A percentile compares a stretch with the other conserved stretches of the same genome.
Evolutionary conservation across 2,113 vertebrate species (phyloP).

Genomic region (Cyanistes caeruleus): DNA sequence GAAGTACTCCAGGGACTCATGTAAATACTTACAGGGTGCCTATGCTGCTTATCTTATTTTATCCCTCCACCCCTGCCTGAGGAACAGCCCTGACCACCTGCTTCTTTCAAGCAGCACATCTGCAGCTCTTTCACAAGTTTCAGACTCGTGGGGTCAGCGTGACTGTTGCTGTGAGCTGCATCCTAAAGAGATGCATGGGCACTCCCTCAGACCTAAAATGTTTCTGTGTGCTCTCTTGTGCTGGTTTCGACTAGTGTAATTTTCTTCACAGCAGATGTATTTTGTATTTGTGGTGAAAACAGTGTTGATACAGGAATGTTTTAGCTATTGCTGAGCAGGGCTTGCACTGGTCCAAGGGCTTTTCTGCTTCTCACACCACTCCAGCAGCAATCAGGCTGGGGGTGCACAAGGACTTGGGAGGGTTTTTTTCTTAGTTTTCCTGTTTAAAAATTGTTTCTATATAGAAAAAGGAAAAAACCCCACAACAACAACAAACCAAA

Average conservation of each 20-base stretch:
- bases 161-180: background rate
- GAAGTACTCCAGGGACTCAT: background rate
- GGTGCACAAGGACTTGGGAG: background rate
- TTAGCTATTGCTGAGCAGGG: background rate
- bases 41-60: rapidly evolving
- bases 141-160: rapidly evolving
- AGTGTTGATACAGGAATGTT: background rate
- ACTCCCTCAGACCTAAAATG: background rate
- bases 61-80: background rate
- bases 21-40: background rate
- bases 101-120: background rate
- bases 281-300: background rate
- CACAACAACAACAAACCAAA: too few species aligned
- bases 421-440: background rate
- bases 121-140: background rate
- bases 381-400: rapidly evolving
- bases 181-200: background rate
- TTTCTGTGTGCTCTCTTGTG: background rate
- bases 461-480: background rate
- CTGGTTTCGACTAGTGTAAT: background rate
- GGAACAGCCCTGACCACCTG: background rate
- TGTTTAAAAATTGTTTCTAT: background rate
- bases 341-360: background rate
- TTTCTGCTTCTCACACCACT: background rate
- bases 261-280: background rate